These are phyloP conservation scores for Danio tinwini DNA, from an alignment of 2,797 vertebrate species.

Conservation along the genomic window DNA sequence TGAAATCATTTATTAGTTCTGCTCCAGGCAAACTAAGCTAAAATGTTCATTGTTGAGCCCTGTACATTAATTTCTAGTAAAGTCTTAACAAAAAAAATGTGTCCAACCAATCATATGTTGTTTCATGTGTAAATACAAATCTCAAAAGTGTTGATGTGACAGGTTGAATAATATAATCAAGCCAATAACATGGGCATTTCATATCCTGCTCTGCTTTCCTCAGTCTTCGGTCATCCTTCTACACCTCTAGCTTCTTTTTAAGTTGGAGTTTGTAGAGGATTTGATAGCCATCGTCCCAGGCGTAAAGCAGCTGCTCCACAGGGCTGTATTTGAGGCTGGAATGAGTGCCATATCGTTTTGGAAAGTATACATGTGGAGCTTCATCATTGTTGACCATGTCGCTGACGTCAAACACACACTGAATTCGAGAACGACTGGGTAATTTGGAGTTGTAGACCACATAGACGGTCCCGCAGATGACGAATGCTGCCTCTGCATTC, in stretches of 20 bases:
- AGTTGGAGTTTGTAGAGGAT: constrained; percentile 94
- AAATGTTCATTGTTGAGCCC: neutral
- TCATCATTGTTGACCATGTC: constrained; percentile 87
- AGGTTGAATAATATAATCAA: neutral
- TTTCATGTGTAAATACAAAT: constrained; percentile 25
- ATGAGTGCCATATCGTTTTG: constrained; percentile 92
- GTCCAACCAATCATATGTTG: constrained; percentile 36
- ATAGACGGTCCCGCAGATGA: constrained; percentile 93
- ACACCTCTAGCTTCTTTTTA: constrained; percentile 88
- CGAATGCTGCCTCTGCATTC: constrained; percentile 92
- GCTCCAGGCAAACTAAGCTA: constrained; percentile 34
- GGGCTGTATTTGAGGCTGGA: constrained; percentile 96
- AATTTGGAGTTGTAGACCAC: constrained; percentile 95
- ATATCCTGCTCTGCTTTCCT: neutral
- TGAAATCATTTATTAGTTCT: constrained; percentile 34
- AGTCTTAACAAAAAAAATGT: neutral
- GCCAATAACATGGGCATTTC: constrained; percentile 24
- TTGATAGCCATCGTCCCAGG: constrained; percentile 98
- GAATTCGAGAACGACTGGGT: constrained; percentile 91
- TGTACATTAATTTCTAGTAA: constrained; percentile 17
- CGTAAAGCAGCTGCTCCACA: constrained; percentile 90
- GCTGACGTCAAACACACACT: constrained; percentile 94
- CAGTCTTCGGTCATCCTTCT: constrained; percentile 13
- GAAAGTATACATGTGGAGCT: constrained; percentile 90
- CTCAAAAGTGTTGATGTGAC: constrained; percentile 7